Evolutionary conservation across 2,888 invertebrate genomes (phyloP).

Genomic region (Meteorus cinctellus): DNA sequence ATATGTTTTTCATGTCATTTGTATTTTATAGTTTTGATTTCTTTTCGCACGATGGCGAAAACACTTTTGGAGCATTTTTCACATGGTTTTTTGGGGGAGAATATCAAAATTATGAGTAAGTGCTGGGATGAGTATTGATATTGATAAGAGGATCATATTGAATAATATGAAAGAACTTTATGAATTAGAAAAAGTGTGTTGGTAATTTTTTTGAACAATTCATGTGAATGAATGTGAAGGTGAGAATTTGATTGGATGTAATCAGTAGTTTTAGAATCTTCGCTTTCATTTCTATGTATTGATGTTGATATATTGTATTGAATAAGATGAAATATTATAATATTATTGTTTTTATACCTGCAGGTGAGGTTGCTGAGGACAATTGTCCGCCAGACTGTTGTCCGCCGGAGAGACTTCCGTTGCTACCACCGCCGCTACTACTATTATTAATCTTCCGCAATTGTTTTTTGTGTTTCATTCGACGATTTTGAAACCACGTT

Average conservation of each 20-base stretch:
- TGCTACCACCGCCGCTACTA: slow-evolving; percentile 51
- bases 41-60: too few relatives aligned
- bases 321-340: background rate
- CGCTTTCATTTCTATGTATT: too few relatives aligned
- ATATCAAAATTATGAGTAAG: too few relatives aligned
- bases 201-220: too few relatives aligned
- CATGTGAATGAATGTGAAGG: too few relatives aligned
- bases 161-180: too few relatives aligned
- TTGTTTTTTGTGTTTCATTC: slow-evolving; percentile 98
- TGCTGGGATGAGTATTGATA: too few relatives aligned
- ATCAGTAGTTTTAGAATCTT: too few relatives aligned
- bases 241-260: too few relatives aligned
- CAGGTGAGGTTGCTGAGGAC: slow-evolving; percentile 64
- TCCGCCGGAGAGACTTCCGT: slow-evolving; percentile 56
- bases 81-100: background rate
- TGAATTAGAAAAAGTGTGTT: too few relatives aligned
- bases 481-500: slow-evolving; percentile 98
- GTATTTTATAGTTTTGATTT: background rate
- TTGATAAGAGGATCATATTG: too few relatives aligned
- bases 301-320: background rate
- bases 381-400: slow-evolving; percentile 61
- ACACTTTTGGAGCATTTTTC: too few relatives aligned
- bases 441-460: slow-evolving; percentile 80
- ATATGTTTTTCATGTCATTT: background rate
- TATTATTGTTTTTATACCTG: slow-evolving; percentile 55